These are phyloP conservation scores for Oppia nitens DNA, from an alignment of 1,140 invertebrate genomes.

Conservation along the genomic window DNA sequence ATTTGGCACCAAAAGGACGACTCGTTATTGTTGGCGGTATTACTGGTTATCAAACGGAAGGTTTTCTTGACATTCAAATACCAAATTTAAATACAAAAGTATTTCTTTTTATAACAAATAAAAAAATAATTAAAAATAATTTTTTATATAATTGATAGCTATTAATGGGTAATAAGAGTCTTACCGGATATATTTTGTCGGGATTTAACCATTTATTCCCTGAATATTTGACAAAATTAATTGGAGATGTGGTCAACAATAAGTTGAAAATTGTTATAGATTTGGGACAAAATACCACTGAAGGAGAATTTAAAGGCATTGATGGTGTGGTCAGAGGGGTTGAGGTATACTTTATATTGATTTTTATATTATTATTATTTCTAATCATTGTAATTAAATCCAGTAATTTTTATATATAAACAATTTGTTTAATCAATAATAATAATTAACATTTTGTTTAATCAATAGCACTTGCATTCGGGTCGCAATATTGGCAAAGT, in stretches of 20 bases:
- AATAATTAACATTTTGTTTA: background rate
- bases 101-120: background rate
- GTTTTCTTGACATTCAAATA: background rate
- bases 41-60: conserved; percentile 22
- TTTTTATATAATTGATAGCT: background rate
- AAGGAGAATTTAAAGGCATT: conserved; percentile 6
- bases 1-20: conserved; percentile 25
- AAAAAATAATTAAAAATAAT: background rate
- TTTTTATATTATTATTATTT: too few species aligned
- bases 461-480: background rate
- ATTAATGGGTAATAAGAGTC: conserved; percentile 2
- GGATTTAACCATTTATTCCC: background rate
- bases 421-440: too few species aligned
- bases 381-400: too few species aligned
- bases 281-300: conserved; percentile 4
- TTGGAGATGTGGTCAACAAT: background rate
- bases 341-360: background rate
- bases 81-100: conserved; percentile 3
- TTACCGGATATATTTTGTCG: conserved; percentile 4
- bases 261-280: background rate
- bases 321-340: conserved; percentile 2
- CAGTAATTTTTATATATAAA: too few species aligned
- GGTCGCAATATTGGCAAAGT: conserved; percentile 10
- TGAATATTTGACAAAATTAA: conserved; percentile 5
- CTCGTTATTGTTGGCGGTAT: conserved; percentile 27